Evolutionary conservation across 2,797 vertebrate species (phyloP).

Genomic region (Valencia hispanica): DNA sequence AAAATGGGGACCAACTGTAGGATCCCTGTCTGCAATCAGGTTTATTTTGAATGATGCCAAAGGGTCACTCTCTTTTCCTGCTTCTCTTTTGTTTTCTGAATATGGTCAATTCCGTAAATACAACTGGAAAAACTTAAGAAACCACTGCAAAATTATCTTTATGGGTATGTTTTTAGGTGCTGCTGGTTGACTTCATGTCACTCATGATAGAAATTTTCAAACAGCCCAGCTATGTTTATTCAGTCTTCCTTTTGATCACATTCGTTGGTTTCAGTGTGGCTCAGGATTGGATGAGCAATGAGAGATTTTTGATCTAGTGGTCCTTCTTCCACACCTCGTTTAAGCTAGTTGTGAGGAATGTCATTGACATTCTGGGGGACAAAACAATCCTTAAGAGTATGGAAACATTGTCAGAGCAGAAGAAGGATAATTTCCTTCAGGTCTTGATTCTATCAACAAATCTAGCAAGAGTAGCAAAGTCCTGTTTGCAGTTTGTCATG

Average conservation of each 20-base stretch:
- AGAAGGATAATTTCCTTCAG: not conserved
- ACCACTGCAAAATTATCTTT: not conserved
- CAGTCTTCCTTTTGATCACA: not conserved
- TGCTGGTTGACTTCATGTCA: not conserved
- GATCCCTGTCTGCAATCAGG: constrained; percentile 3
- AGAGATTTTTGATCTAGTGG: not conserved
- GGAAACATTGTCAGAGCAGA: too few relatives aligned
- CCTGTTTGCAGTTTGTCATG: not conserved
- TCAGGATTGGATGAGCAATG: not conserved
- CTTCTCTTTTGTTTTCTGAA: constrained; percentile 11
- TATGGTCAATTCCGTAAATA: constrained; percentile 7
- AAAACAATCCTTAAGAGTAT: too few relatives aligned
- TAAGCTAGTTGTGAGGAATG: too few relatives aligned
- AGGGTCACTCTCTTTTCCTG: not conserved
- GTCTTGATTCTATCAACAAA: constrained; percentile 1
- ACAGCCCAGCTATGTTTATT: not conserved
- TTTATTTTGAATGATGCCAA: constrained; percentile 1
- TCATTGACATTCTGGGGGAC: too few relatives aligned
- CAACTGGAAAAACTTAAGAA: not conserved
- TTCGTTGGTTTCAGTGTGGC: not conserved
- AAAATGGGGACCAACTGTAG: constrained; percentile 6
- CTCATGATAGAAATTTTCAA: not conserved
- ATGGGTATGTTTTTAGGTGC: not conserved
- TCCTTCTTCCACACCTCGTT: too few relatives aligned
- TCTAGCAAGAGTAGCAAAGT: not conserved